Base-by-base conservation (phyloP, 2,888 invertebrate species). In the Laspeyria flexula region DNA sequence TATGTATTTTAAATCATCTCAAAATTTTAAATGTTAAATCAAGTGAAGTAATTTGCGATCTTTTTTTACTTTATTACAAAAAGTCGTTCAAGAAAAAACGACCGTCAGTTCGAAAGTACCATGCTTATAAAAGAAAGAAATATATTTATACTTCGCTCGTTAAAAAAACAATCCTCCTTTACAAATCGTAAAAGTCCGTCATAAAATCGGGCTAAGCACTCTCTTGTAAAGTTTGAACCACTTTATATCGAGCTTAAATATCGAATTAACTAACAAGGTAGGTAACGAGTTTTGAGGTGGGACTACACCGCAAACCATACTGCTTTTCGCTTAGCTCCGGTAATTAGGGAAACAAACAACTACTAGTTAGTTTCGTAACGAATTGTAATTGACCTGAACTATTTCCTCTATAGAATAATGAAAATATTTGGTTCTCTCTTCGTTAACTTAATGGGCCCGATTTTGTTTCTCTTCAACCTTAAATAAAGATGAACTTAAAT, bases 191-290 rank as follows among this genome's bases (percentile, higher is more conserved):
- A 53, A 60, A 55, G 43, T 45, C 48, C 30, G 50, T 51, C 49
- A 41, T 68, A 60, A 68, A 67, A 61, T 47, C 39, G 39, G 31
- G 33, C 35, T 47, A 50, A 55, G 45, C 33, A 37, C 45, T 42
- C 37, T 38, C 42, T 53, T 66, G 34, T 52, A 55, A 60, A 56
- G 35, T 60, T 49, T 9, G 27, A 47, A 18, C 45, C 51, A 35
- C 51, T 61, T 35, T 25, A 53, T 66, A 68, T 65, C 44, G 60
- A 43, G 54, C 35, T 42, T 48, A 31, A 48, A 60, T 67, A 68
- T 59, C 59, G 57, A 58, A 63, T 70, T 67, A 60, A 54, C 52
- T 55, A 65, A 57, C 62, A 51, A 61, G 55, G 30, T 44, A 61
- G 51, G 30, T 43, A 63, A 64, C 50, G 54, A 55, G 61, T 46